Evolutionary conservation across 1,140 invertebrate species (phyloP).

Genomic region (Temnothorax curvispinosus): DNA sequence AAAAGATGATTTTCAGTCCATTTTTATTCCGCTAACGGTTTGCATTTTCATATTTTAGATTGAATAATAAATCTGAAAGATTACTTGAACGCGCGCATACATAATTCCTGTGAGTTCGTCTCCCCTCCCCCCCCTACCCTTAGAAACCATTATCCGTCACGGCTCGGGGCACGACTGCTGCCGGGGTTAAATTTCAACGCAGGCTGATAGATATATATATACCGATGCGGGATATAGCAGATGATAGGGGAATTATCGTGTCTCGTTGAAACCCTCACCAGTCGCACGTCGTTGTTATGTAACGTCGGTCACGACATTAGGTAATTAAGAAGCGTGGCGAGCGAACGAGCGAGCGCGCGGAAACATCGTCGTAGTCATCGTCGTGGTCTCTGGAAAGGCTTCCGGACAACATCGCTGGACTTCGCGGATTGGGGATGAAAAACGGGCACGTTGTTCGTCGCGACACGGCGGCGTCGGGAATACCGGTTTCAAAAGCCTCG

Average conservation of each 20-base stretch:
- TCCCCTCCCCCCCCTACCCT: background rate
- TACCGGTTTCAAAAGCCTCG: background rate
- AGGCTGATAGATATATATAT: constrained; percentile 70
- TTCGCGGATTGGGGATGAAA: constrained; percentile 51
- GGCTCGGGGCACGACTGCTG: constrained; percentile 16
- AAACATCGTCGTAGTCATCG: constrained; percentile 32
- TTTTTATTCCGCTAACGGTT: background rate
- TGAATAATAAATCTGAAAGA: background rate
- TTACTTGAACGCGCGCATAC: constrained; percentile 4
- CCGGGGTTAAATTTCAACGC: constrained; percentile 66
- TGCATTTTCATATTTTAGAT: background rate
- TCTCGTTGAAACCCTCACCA: constrained; percentile 71
- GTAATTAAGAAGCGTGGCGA: constrained; percentile 67
- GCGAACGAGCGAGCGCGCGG: constrained; percentile 16
- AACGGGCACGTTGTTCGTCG: background rate
- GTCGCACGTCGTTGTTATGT: constrained; percentile 66
- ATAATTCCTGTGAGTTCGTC: background rate
- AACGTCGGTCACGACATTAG: constrained; percentile 64
- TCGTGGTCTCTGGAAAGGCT: constrained; percentile 63
- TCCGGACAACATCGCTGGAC: constrained; percentile 47
- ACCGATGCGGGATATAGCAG: constrained; percentile 37
- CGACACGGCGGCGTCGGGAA: background rate
- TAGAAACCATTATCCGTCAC: constrained; percentile 26
- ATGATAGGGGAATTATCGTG: constrained; percentile 68
- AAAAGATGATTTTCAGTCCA: background rate